These are phyloP conservation scores for Galbula dea DNA, from an alignment of 2,113 vertebrate genomes.

Conservation along the genomic window DNA sequence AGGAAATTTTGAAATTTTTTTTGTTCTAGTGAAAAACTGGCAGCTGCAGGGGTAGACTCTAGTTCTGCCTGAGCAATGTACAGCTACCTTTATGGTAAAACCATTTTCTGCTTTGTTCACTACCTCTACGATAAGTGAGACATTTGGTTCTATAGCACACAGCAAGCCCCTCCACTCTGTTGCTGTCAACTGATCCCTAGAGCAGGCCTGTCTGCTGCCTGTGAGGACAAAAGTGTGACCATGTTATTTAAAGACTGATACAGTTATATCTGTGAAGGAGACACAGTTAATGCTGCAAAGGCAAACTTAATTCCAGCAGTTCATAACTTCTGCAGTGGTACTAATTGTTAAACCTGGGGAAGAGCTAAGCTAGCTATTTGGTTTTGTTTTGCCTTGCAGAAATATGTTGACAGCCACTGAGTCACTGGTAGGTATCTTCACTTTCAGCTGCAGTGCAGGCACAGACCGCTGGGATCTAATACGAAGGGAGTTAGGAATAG, in stretches of 20 bases:
- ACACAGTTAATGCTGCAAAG: background rate
- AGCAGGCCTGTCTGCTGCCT: background rate
- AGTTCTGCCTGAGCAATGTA: background rate
- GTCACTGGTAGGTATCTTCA: background rate
- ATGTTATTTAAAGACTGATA: background rate
- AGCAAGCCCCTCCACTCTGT: rapidly evolving
- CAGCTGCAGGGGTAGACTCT: background rate
- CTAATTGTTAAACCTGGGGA: background rate
- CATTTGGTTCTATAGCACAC: rapidly evolving
- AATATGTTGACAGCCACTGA: background rate
- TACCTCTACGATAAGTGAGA: rapidly evolving
- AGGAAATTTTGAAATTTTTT: background rate
- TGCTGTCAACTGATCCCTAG: rapidly evolving
- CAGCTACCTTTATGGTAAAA: background rate
- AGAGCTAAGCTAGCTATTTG: background rate
- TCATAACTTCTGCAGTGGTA: background rate
- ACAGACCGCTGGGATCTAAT: background rate
- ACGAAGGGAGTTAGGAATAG: background rate
- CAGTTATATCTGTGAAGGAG: background rate
- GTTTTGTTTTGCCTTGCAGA: background rate
- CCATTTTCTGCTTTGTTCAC: rapidly evolving
- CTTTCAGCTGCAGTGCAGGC: background rate
- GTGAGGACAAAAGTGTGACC: background rate
- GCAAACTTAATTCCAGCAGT: background rate
- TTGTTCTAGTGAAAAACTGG: background rate